phyloP scores from a whole-genome alignment of 2,797 vertebrate genomes.

The Diglossa cyanea region DNA sequence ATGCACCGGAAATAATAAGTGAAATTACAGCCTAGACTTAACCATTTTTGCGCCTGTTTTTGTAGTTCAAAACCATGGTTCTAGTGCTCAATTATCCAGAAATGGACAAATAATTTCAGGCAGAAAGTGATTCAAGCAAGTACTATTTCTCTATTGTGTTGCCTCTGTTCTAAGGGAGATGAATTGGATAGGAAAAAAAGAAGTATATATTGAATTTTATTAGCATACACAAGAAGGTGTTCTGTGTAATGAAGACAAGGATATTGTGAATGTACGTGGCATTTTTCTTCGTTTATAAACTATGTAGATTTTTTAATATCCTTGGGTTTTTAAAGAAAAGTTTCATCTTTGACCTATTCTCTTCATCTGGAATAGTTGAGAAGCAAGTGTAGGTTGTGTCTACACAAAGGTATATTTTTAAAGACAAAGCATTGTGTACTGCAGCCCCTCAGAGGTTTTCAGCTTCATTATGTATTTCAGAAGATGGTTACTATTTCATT shows the following conservation, averaged over 20 bases:
- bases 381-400: not conserved
- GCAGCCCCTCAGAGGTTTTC: not conserved
- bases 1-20: slow-evolving; percentile 15
- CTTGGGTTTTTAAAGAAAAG: rapidly evolving
- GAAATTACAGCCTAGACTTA: not conserved
- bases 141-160: not conserved
- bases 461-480: not conserved
- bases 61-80: not conserved
- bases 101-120: not conserved
- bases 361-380: not conserved
- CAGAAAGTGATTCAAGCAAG: not conserved
- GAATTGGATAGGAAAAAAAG: not conserved
- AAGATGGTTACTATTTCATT: not conserved
- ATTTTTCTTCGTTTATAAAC: not conserved
- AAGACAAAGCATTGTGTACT: not conserved
- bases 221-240: not conserved
- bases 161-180: not conserved
- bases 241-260: not conserved
- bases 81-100: not conserved
- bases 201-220: not conserved
- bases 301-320: not conserved
- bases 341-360: not conserved
- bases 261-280: not conserved
- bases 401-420: not conserved
- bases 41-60: not conserved